Percentiles rank a stretch among this genome's conserved stretches.
phyloP scores from a whole-genome alignment of 2,888 invertebrate species.

The Alviniconcha strummeri region DNA sequence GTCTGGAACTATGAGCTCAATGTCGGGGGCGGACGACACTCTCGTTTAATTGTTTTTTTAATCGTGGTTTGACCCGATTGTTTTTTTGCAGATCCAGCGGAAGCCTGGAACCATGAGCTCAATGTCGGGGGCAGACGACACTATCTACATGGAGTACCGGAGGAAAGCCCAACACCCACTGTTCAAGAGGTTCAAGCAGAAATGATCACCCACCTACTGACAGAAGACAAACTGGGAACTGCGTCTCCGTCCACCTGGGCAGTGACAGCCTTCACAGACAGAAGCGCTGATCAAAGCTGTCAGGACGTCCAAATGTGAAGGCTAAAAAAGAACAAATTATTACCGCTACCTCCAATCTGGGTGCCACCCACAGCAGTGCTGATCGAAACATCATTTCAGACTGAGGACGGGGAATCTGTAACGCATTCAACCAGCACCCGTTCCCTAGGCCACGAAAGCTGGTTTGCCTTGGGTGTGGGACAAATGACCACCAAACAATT shows the following conservation, averaged over 20 bases:
- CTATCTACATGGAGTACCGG: constrained; percentile 71
- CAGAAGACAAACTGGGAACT: background rate
- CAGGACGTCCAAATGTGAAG: background rate
- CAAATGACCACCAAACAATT: too few species aligned
- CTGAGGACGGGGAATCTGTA: too few species aligned
- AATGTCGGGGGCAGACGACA: constrained; percentile 91
- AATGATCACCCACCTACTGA: background rate
- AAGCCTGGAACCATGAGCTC: constrained; percentile 85
- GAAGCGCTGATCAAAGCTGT: background rate
- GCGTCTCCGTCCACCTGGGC: background rate
- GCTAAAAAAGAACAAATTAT: background rate
- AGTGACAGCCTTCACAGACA: background rate
- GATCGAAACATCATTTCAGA: too few species aligned
- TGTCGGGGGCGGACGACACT: constrained; percentile 90
- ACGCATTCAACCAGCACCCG: too few species aligned
- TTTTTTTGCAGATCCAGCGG: constrained; percentile 65
- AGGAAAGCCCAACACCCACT: constrained; percentile 83
- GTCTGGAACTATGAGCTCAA: constrained; percentile 85
- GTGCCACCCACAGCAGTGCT: too few species aligned
- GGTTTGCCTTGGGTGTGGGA: too few species aligned
- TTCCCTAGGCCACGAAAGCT: too few species aligned
- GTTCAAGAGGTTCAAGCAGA: constrained; percentile 91
- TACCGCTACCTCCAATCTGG: too few species aligned
- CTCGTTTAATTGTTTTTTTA: constrained; percentile 36
- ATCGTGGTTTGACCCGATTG: background rate